Conservation (phyloP, 2,888 invertebrate species). For the Andrena fulva region DNA sequence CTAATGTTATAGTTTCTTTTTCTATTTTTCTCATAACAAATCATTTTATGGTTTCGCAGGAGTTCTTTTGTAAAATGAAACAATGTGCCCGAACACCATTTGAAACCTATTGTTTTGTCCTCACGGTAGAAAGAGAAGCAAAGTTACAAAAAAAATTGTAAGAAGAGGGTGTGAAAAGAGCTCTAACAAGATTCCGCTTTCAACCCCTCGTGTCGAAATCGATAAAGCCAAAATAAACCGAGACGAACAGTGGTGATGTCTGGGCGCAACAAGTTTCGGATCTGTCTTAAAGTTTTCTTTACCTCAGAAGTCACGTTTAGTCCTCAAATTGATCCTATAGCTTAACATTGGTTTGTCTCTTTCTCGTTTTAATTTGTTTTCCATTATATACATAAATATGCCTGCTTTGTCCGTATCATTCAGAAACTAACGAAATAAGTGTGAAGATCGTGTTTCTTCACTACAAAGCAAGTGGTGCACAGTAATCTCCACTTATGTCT, state of each 20-base stretch:
- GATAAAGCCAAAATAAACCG: slow-evolving; percentile 1
- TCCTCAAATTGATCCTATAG: background rate
- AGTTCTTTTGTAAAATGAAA: background rate
- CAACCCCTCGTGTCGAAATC: background rate
- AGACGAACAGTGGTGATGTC: background rate
- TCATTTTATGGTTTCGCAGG: no score
- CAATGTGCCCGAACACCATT: background rate
- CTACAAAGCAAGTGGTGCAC: background rate
- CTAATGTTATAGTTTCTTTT: no score
- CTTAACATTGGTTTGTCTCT: background rate
- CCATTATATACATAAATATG: background rate
- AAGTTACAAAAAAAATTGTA: background rate
- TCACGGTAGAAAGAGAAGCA: background rate
- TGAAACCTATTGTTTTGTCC: background rate
- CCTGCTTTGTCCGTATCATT: background rate
- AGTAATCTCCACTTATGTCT: background rate
- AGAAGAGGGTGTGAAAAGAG: background rate
- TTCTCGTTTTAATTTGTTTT: background rate
- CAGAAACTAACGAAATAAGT: background rate
- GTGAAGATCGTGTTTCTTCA: background rate
- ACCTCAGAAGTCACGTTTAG: background rate
- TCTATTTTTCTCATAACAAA: no score
- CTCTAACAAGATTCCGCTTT: slow-evolving; percentile 3
- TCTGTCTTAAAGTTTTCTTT: slow-evolving; percentile 12
- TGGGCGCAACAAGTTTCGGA: slow-evolving; percentile 35